Evolutionary conservation across 2,888 invertebrate species (phyloP), one percentile per base, ranked within the genome.

Genomic region (Cenopis cana): DNA sequence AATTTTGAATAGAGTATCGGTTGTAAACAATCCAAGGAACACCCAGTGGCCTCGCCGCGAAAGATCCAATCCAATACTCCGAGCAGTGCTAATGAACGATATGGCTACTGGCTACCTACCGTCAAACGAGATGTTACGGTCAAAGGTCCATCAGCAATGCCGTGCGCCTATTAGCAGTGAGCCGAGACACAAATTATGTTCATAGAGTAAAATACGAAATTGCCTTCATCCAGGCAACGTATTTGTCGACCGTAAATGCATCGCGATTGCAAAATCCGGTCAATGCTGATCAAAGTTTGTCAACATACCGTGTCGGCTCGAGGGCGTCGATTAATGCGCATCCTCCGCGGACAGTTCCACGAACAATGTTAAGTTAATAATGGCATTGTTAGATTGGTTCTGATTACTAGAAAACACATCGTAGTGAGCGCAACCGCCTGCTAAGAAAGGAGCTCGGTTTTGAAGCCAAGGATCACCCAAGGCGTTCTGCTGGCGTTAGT

Each of bases 381-480:
- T 55, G 70, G 54, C 59, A 59, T 8, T 33, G 62, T 52, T 17
- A 65, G 54, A 59, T 65, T 41, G 67, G 67, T 56, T 60, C 59
- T 61, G 55, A 71, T 82, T 83, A 82, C 85, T 83, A 80, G 84
- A 86, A 83, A 87, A 86, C 83, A 83, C 84, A 83, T 84, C 20
- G 59, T 66, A 87, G 84, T 83, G 84, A 86, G 85, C 86, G 89
- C 88, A 89, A 88, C 85, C 81, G 85, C 83, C 83, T 79, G 83
- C 89, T 93, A 88, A 86, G 93, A 92, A 93, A 93, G 93, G 93
- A 91, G 92, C 87, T 91, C 83, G 87, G 91, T 92, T 93, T 93
- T 93, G 92, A 93, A 93, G 93, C 93, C 93, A 93, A 93, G 93
- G 93, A 93, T 93, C 85, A 83, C 89, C 88, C 91, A 91, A 92